Conservation (phyloP, 53 echinoderm and acorn worm genomes). For the Stichopus horrens region DNA sequence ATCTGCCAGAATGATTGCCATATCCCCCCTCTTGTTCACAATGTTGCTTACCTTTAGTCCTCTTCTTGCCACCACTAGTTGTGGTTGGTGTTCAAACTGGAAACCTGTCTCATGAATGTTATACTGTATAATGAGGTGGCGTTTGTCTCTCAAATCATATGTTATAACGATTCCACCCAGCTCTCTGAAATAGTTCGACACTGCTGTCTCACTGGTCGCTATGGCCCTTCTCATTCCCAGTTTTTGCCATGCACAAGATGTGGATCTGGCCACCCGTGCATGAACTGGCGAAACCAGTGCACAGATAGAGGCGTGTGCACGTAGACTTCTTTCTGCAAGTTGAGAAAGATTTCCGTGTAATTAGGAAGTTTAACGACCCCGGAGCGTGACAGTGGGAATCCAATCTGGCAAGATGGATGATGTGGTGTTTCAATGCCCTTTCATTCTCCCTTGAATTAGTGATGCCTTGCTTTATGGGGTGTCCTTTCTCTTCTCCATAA, state of each 20-base stretch:
- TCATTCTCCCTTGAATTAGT: constrained; percentile 8
- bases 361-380: not conserved
- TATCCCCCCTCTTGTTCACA: not conserved
- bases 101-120: not conserved
- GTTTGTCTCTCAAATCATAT: not conserved
- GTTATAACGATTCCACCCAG: not conserved
- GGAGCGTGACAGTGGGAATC: not conserved
- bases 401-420: not conserved
- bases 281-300: not conserved
- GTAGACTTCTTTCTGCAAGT: not conserved
- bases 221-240: not conserved
- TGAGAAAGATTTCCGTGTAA: not conserved
- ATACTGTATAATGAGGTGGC: not conserved
- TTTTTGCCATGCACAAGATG: not conserved
- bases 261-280: not conserved
- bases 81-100: no score
- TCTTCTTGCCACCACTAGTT: no score
- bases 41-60: no score
- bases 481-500: not conserved
- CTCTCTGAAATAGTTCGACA: not conserved
- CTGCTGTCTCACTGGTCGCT: no score
- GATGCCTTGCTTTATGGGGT: not conserved
- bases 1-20: not conserved
- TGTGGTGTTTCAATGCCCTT: not conserved
- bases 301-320: not conserved